Evolutionary conservation across 2,888 invertebrate species (phyloP).

Genomic region (Tanypteryx hageni): DNA sequence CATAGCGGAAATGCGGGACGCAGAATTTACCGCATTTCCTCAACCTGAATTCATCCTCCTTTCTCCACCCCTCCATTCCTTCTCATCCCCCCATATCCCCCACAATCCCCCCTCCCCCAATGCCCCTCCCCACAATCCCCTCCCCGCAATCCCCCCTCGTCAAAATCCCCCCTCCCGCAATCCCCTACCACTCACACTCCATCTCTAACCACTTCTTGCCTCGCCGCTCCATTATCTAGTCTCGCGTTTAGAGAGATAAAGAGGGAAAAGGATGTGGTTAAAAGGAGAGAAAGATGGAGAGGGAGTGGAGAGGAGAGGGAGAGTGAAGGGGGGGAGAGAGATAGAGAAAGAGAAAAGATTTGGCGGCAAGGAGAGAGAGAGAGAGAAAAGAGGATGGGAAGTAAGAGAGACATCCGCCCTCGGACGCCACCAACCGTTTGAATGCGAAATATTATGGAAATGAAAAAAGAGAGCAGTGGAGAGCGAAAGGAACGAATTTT

Average conservation of each 20-base stretch:
- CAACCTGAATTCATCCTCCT: too few relatives aligned
- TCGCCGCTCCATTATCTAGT: constrained; percentile 1
- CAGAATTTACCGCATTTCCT: too few relatives aligned
- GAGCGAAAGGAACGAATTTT: constrained; percentile 24
- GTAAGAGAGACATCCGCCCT: neutral
- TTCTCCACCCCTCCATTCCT: neutral
- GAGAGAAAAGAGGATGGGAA: neutral
- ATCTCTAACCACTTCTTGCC: neutral
- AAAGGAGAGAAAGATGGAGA: too few relatives aligned
- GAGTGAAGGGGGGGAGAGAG: too few relatives aligned
- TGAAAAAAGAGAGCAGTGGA: constrained; percentile 9
- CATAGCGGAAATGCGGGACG: too few relatives aligned
- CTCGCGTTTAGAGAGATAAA: neutral
- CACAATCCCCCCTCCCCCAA: neutral
- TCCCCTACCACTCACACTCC: neutral
- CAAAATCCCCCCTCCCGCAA: neutral
- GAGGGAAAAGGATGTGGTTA: neutral
- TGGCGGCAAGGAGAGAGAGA: too few relatives aligned
- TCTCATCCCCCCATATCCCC: neutral
- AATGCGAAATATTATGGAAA: constrained; percentile 10
- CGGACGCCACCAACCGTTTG: constrained; percentile 27
- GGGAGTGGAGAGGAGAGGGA: neutral
- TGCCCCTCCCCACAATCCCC: neutral
- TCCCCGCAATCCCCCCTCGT: too few relatives aligned
- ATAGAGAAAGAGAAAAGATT: neutral